Evolutionary conservation across 2,797 vertebrate genomes (phyloP), one percentile per base, ranked within the genome.

Genomic region (Mus minutoides): DNA sequence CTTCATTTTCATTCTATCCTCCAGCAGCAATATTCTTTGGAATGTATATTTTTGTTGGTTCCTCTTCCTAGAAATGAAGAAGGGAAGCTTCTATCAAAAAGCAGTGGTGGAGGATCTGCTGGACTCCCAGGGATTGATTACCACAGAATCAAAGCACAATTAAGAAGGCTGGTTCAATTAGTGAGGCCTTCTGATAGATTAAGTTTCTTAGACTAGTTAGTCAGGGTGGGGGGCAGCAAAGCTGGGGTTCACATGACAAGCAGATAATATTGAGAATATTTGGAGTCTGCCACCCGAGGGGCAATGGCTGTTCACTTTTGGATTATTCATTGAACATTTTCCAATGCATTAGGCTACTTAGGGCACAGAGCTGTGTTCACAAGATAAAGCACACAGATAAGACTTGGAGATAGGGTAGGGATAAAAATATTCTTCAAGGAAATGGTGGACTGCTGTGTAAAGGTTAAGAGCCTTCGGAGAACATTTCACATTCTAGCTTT

Each of bases 121-220:
- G 97, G 97, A 97, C 90, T 93, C 97, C 98, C 92, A 97, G 95
- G 97, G 95, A 86, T 2, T 95, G 98, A 98, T 97, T 91, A 96
- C 97, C 97, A 97, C 95, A 98, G 98, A 98, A 97, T 95, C 87
- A 97, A 97, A 98, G 95, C 88, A 98, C 97, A 98, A 96, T 97
- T 97, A 96, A 9, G 91, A 90, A 98, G 92, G 95, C 90, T 98
- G 98, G 98, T 98, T 98, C 97, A 98, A 98, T 98, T 98, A 98
- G 79, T 89, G 97, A 98, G 98, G 97, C 94, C 88, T 97, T 97
- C 95, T 97, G 52, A 94, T 97, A 97, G 96, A 98, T 97, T 92
- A 98, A 97, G 97, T 97, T 98, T 98, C 77, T 94, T 67, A 84
- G 88, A 79, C 95, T 97, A 84, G 73, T 76, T 79, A 9, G 75